Evolutionary conservation across 2,113 vertebrate genomes (phyloP).

Genomic region (Trichomycterus rosablanca): DNA sequence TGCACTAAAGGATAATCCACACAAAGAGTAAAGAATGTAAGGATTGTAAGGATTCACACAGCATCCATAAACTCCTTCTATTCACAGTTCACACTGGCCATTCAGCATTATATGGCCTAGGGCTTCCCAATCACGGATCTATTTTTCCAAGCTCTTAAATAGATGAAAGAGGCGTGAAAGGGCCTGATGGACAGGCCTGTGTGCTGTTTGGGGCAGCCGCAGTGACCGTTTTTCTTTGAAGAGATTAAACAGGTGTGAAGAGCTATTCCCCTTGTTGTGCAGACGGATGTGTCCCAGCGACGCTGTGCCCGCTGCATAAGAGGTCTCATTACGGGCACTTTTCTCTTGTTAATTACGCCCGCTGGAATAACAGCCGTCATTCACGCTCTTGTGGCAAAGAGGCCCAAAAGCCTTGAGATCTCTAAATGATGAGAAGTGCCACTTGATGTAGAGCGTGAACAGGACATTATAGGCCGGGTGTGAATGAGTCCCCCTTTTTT

Average conservation of each 20-base stretch:
- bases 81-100: constrained; percentile 17
- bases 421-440: constrained; percentile 23
- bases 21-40: constrained; percentile 21
- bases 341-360: constrained; percentile 34
- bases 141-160: constrained; percentile 18
- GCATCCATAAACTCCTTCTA: constrained; percentile 25
- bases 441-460: constrained; percentile 24
- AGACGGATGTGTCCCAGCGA: constrained; percentile 18
- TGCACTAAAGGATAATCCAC: no score
- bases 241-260: constrained; percentile 36
- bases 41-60: constrained; percentile 22
- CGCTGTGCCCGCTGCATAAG: constrained; percentile 5
- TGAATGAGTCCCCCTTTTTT: not conserved
- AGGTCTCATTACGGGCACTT: constrained; percentile 31
- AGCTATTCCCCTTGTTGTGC: constrained; percentile 8
- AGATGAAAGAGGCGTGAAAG: constrained; percentile 27
- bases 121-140: constrained; percentile 21
- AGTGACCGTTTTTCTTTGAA: constrained; percentile 27
- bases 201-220: constrained; percentile 19
- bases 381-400: constrained; percentile 9
- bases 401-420: constrained; percentile 5
- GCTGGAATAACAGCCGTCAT: constrained; percentile 19
- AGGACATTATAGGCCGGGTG: constrained; percentile 15
- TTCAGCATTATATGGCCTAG: constrained; percentile 6
- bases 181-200: constrained; percentile 34